phyloP scores from a whole-genome alignment of 2,797 vertebrate species.

The Alcedo atthis region DNA sequence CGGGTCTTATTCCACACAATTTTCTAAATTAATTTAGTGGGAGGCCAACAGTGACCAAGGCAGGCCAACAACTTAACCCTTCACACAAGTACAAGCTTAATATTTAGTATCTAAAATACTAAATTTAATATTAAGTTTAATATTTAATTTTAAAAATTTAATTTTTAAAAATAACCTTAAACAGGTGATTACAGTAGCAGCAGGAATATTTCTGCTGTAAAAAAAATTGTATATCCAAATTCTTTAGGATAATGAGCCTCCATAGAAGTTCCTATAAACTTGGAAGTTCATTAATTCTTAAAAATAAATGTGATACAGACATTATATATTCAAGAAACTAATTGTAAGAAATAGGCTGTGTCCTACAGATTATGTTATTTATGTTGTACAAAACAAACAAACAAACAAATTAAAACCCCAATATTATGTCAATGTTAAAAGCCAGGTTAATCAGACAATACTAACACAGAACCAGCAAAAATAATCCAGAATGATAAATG shows the following conservation, averaged over 20 bases:
- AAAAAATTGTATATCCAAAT: background rate
- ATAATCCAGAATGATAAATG: background rate
- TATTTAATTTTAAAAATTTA: too few relatives aligned
- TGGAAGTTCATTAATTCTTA: background rate
- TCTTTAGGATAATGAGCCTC: background rate
- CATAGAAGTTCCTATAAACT: background rate
- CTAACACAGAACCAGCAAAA: background rate
- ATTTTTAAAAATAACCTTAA: background rate
- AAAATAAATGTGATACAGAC: background rate
- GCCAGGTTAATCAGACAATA: background rate
- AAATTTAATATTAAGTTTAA: too few relatives aligned
- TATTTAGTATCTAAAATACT: too few relatives aligned
- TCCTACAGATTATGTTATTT: background rate
- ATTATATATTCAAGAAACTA: background rate
- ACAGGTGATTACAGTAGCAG: background rate
- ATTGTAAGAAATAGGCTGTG: background rate
- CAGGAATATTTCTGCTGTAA: background rate
- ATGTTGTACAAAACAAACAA: background rate
- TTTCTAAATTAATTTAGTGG: background rate
- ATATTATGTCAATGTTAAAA: background rate
- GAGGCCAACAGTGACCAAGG: background rate
- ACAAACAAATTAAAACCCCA: background rate
- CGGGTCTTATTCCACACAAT: background rate
- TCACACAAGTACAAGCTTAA: too few relatives aligned
- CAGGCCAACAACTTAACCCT: background rate